Base-by-base conservation (phyloP, 1,140 invertebrate species). In the Drosophila sechellia region DNA sequence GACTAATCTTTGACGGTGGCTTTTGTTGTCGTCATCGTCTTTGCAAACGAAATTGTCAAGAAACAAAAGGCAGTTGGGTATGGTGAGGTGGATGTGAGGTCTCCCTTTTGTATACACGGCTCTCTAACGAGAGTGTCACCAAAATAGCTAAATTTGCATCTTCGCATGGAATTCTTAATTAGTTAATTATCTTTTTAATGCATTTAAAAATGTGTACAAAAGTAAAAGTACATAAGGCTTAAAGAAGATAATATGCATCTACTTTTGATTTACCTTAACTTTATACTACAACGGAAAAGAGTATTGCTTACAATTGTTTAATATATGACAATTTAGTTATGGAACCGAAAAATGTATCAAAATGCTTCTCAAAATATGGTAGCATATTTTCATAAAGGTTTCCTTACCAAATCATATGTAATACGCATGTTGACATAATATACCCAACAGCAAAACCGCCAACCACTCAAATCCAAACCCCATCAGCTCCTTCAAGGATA, bases 1-100 rank as follows among this genome's bases (percentile, higher is more conserved):
- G 81, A 86, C 81, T 86, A 86, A 86, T 86, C 81, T 83, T 87
- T 87, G 79, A 73, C 80, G 76, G 65, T 70, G 68, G 68, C 68
- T 70, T 70, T 83, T 53, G 61, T 57, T 53, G 76, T 72, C 68
- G 66, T 77, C 42, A 85, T 74, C 77, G 69, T 66, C 81, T 70
- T 65, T 68, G 50, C 77, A 55, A 76, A 34, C 54, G 65, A 66
- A 84, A 84, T 64, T 78, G 69, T 81, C 22, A 53, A 59, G 59
- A 66, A 76, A 66, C 74, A 79, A 60, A 69, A 40, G 56, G 66
- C 52, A 40, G 20, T 45, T 60, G 3, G 31, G n/a, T 4, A 17
- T 17, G 17, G 17, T 17, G 17, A 17, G 35, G n/a, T 3, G 15
- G 46, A n/a, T 17, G 39, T 22, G 34, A 13, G 1, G 22, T n/a